Conservation (phyloP, 1,140 invertebrate genomes). For the Melipona quadrifasciata region DNA sequence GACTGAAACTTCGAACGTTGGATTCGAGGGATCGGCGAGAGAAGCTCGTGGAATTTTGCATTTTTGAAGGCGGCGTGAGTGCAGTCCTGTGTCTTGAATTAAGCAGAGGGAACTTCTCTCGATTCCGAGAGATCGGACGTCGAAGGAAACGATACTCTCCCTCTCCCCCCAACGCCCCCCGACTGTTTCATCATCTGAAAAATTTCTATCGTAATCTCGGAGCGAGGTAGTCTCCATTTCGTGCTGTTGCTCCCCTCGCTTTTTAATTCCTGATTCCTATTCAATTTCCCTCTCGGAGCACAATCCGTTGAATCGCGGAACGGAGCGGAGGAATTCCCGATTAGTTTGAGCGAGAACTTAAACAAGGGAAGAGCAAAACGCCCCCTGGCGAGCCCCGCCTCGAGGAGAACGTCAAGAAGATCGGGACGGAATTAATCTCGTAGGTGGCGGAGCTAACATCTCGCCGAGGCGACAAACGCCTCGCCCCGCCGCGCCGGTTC, state of each 20-base stretch:
- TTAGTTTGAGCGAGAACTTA: neutral
- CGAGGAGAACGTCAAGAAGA: neutral
- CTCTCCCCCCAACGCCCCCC: too few species aligned
- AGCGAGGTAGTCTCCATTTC: too few species aligned
- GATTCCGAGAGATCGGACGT: too few species aligned
- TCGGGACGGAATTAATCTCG: constrained; percentile 14
- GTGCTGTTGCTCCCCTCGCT: too few species aligned
- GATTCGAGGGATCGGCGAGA: neutral
- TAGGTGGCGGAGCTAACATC: neutral
- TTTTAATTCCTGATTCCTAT: too few species aligned
- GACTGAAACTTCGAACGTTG: neutral
- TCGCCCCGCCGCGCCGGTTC: neutral
- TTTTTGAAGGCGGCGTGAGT: neutral
- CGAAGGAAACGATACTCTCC: too few species aligned
- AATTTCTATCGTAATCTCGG: too few species aligned
- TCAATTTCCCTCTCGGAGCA: too few species aligned
- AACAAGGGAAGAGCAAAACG: neutral
- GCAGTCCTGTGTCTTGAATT: neutral
- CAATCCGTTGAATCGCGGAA: neutral
- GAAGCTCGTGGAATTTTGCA: neutral
- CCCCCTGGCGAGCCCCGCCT: too few species aligned
- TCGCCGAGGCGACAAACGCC: neutral
- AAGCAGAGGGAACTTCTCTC: neutral
- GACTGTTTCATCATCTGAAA: too few species aligned
- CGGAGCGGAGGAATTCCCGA: neutral